Evolutionary conservation across 2,888 invertebrate species (phyloP).

Genomic region (Congeria kusceri): DNA sequence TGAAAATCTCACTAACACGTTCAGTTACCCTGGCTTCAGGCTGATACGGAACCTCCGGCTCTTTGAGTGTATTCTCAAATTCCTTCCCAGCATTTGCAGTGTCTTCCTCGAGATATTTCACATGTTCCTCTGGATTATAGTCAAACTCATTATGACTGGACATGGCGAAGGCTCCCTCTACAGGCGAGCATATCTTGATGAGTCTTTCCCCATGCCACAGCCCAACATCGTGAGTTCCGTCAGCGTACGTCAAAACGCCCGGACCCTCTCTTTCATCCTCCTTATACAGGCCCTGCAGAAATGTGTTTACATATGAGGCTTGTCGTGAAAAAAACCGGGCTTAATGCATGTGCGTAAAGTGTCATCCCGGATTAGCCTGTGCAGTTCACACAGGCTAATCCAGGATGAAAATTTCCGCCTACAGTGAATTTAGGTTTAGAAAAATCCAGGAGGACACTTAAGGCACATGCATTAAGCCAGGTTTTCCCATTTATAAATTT

Average conservation of each 20-base stretch:
- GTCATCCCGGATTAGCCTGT: too few relatives aligned
- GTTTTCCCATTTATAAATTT: too few relatives aligned
- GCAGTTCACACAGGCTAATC: too few relatives aligned
- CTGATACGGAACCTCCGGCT: slow-evolving; percentile 55
- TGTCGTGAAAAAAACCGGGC: too few relatives aligned
- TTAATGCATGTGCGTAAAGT: too few relatives aligned
- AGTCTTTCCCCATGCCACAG: slow-evolving; percentile 84
- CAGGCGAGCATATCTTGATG: slow-evolving; percentile 77
- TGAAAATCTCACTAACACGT: slow-evolving; percentile 74
- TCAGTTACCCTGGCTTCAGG: slow-evolving; percentile 64
- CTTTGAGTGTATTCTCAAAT: slow-evolving; percentile 66
- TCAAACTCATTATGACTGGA: slow-evolving; percentile 80
- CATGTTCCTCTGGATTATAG: slow-evolving; percentile 76
- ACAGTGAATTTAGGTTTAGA: too few relatives aligned
- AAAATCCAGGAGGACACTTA: too few relatives aligned
- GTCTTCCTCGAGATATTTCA: slow-evolving; percentile 64
- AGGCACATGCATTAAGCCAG: too few relatives aligned
- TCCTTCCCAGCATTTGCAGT: slow-evolving; percentile 37
- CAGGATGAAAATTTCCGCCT: too few relatives aligned
- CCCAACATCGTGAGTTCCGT: slow-evolving; percentile 83
- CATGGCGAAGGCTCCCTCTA: slow-evolving; percentile 80
- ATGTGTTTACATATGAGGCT: too few relatives aligned
- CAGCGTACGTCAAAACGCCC: slow-evolving; percentile 82
- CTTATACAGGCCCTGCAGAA: slow-evolving; percentile 83
- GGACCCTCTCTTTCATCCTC: slow-evolving; percentile 84